Conservation (phyloP, 2,113 vertebrate species). For the Taurulus bubalis region DNA sequence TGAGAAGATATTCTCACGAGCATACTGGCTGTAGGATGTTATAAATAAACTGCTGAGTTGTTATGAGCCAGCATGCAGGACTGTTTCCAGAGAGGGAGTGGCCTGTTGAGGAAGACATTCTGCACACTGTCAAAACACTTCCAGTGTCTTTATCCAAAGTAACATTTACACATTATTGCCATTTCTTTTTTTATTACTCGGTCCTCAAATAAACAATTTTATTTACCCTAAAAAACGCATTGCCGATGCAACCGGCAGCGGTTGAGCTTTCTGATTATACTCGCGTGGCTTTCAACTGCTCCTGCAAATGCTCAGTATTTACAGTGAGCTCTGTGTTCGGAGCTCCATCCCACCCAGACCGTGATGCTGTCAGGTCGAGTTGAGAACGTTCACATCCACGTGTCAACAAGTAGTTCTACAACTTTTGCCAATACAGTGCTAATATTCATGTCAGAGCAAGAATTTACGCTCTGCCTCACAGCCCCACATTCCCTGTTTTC, state of each 20-base stretch:
- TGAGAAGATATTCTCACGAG: conserved; percentile 59
- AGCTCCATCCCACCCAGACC: conserved; percentile 29
- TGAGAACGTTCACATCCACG: conserved; percentile 3
- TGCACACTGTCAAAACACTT: conserved; percentile 28
- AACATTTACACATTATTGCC: background rate
- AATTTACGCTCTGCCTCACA: background rate
- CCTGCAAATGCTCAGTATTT: background rate
- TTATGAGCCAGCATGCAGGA: conserved; percentile 71
- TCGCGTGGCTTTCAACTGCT: background rate
- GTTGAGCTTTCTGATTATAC: background rate
- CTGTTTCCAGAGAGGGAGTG: conserved; percentile 66
- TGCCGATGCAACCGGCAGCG: background rate
- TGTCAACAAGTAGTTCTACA: conserved; percentile 23
- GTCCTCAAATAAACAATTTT: background rate
- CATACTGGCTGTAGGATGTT: conserved; percentile 62
- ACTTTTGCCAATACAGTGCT: background rate
- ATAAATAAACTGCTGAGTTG: conserved; percentile 79
- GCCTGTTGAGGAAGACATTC: conserved; percentile 47
- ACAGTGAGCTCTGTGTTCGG: conserved; percentile 5
- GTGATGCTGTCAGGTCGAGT: background rate
- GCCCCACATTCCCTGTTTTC: background rate
- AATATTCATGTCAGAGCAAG: conserved; percentile 7
- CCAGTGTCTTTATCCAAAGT: background rate
- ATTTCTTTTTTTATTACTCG: background rate
- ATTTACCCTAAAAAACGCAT: background rate